These are phyloP conservation scores for Poecilia velifera DNA, from an alignment of 2,797 vertebrate genomes.

Conservation along the genomic window DNA sequence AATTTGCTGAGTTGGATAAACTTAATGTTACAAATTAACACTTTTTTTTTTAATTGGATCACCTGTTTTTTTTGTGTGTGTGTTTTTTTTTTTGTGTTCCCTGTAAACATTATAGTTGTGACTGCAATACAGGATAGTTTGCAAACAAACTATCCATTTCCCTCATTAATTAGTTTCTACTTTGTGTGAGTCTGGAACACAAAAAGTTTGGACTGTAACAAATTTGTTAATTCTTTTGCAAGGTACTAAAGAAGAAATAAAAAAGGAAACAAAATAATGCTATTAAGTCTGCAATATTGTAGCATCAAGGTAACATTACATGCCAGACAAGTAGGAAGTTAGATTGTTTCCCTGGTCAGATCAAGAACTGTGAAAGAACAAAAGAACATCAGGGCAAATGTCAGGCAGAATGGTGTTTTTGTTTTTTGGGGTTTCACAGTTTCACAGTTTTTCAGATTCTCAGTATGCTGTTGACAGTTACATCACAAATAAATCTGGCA, in stretches of 20 bases:
- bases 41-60: too few species aligned
- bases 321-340: neutral
- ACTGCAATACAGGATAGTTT: neutral
- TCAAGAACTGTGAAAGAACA: neutral
- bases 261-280: neutral
- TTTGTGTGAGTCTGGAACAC: neutral
- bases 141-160: neutral
- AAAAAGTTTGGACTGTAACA: neutral
- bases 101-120: neutral
- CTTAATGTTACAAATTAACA: too few species aligned
- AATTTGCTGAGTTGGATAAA: too few species aligned
- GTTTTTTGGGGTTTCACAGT: constrained; percentile 1
- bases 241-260: neutral
- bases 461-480: constrained; percentile 18
- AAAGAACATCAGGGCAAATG: neutral
- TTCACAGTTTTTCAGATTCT: constrained; percentile 13
- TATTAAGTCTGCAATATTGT: neutral
- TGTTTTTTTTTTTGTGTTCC: too few species aligned
- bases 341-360: neutral
- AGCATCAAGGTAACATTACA: neutral
- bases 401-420: constrained; percentile 1
- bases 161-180: neutral
- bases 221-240: neutral
- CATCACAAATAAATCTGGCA: constrained; percentile 38
- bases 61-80: too few species aligned